Evolutionary conservation across 2,797 vertebrate genomes (phyloP).

Genomic region (Acropternis orthonyx): DNA sequence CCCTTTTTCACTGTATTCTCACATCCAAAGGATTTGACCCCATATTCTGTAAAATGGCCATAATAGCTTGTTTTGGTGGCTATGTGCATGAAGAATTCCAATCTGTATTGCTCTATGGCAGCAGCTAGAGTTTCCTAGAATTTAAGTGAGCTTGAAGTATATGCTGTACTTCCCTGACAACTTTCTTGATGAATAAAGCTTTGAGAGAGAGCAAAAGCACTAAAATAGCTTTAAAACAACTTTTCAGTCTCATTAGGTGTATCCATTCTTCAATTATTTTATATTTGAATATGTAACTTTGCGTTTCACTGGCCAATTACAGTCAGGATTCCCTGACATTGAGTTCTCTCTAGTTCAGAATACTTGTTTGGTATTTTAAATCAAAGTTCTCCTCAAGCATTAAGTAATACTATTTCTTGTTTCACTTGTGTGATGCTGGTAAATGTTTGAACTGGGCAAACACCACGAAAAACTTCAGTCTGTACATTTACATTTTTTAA

Average conservation of each 20-base stretch:
- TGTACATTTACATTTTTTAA: constrained; percentile 38
- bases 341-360: background rate
- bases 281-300: background rate
- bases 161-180: background rate
- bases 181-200: background rate
- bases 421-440: background rate
- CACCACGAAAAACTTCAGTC: background rate
- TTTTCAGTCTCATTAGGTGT: background rate
- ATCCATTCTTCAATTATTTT: background rate
- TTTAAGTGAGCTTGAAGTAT: background rate
- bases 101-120: background rate
- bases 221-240: background rate
- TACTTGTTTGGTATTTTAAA: background rate
- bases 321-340: background rate
- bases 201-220: background rate
- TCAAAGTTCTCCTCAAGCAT: background rate
- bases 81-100: constrained; percentile 10
- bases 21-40: constrained; percentile 11
- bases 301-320: background rate
- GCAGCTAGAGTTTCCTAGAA: background rate
- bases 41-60: background rate
- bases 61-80: constrained; percentile 1
- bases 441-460: constrained; percentile 28
- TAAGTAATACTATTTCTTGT: constrained; percentile 25
- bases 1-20: background rate